phyloP scores from a whole-genome alignment of 2,113 vertebrate genomes.

The Brachyistius frenatus region DNA sequence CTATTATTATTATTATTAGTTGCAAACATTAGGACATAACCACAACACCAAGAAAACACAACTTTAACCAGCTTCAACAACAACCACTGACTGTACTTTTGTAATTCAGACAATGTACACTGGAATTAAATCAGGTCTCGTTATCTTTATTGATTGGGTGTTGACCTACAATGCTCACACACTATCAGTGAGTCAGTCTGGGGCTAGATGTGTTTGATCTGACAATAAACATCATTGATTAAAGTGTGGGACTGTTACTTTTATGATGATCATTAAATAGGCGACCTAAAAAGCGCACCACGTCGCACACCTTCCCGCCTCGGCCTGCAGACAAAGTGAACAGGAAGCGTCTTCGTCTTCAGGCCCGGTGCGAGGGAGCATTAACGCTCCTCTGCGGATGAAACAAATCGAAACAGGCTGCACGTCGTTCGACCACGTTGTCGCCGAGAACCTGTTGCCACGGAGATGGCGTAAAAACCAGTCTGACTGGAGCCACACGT shows the following conservation, averaged over 20 bases:
- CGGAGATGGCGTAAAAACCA: slow-evolving; percentile 36
- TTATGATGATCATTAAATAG: neutral
- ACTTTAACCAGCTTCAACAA: slow-evolving; percentile 12
- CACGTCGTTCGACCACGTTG: neutral
- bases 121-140: slow-evolving; percentile 34
- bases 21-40: neutral
- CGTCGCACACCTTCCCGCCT: neutral
- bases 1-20: too few relatives aligned
- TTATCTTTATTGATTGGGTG: slow-evolving; percentile 66
- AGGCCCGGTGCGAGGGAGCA: neutral
- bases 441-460: slow-evolving; percentile 40
- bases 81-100: slow-evolving; percentile 2
- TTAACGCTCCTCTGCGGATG: neutral
- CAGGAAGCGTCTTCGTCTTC: neutral
- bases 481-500: neutral
- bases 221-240: neutral
- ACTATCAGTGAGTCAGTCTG: slow-evolving; percentile 36
- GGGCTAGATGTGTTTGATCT: neutral
- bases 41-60: neutral
- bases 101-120: neutral
- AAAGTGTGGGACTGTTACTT: neutral
- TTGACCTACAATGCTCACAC: slow-evolving; percentile 28
- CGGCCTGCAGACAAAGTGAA: neutral
- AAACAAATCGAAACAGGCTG: neutral
- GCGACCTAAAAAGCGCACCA: neutral